These are phyloP conservation scores for Eupithecia insigniata DNA, from an alignment of 2,888 invertebrate genomes.

Conservation along the genomic window DNA sequence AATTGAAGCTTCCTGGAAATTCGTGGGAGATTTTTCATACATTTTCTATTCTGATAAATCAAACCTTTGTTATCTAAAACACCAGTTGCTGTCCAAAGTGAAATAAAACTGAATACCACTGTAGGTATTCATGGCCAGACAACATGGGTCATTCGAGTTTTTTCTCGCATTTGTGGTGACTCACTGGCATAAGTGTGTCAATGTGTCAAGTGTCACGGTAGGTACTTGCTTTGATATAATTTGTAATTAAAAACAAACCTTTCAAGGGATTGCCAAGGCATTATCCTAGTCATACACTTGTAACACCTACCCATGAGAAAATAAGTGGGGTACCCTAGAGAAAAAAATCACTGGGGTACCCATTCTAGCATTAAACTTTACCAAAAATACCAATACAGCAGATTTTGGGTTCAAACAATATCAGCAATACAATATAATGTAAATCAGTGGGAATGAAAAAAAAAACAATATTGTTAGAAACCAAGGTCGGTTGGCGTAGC, in stretches of 20 bases:
- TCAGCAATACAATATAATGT: not conserved
- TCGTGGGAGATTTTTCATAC: not conserved
- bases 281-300: constrained; percentile 5
- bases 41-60: too few species aligned
- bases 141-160: constrained; percentile 49
- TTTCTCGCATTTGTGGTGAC: constrained; percentile 53
- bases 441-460: not conserved
- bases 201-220: constrained; percentile 45
- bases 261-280: constrained; percentile 43
- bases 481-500: constrained; percentile 13
- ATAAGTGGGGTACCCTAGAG: not conserved
- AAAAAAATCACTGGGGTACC: not conserved
- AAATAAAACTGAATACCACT: constrained; percentile 15
- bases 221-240: constrained; percentile 31
- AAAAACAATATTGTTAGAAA: not conserved
- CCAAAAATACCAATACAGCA: not conserved
- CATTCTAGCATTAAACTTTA: not conserved
- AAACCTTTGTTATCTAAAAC: too few species aligned
- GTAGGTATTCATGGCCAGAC: constrained; percentile 14
- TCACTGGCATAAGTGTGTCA: constrained; percentile 53
- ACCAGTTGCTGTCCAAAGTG: constrained; percentile 2
- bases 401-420: not conserved
- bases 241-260: constrained; percentile 43
- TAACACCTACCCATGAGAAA: not conserved
- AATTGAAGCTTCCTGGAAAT: not conserved